Conservation (phyloP, 2,888 invertebrate species). For the Clistopyga incitator region DNA sequence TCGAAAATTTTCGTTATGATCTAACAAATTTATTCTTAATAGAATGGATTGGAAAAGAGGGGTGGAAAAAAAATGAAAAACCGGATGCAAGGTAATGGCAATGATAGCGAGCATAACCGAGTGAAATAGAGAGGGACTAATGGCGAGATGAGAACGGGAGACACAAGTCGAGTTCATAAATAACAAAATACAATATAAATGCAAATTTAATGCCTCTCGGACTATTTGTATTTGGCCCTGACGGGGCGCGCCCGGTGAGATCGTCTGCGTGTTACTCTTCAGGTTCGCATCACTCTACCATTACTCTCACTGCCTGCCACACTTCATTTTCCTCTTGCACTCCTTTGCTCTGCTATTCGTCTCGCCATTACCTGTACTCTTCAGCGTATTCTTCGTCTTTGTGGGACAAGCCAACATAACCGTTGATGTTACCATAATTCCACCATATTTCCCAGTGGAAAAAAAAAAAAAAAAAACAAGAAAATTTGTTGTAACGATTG, state of each 20-base stretch:
- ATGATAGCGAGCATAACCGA: slow-evolving; percentile 11
- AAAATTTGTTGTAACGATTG: no score
- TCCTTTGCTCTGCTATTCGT: slow-evolving; percentile 54
- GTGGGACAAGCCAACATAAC: no score
- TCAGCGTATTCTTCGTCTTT: slow-evolving; percentile 30
- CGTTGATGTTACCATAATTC: no score
- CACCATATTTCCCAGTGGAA: no score
- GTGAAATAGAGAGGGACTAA: slow-evolving; percentile 17
- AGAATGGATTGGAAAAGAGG: not conserved
- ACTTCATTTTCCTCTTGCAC: slow-evolving; percentile 28
- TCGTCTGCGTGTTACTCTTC: slow-evolving; percentile 41
- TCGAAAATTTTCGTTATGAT: no score
- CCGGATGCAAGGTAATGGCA: slow-evolving; percentile 45
- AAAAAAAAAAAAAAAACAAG: no score
- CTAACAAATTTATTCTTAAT: not conserved
- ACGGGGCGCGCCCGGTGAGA: slow-evolving; percentile 39
- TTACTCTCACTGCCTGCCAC: slow-evolving; percentile 52
- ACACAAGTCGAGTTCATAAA: slow-evolving; percentile 79
- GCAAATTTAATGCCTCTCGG: slow-evolving; percentile 78
- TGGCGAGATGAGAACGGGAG: slow-evolving; percentile 35
- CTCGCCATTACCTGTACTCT: slow-evolving; percentile 1
- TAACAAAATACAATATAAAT: slow-evolving; percentile 80
- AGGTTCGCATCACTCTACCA: slow-evolving; percentile 36
- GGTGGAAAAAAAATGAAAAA: slow-evolving; percentile 15
- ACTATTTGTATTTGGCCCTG: slow-evolving; percentile 74